Percentiles rank a stretch among this genome's conserved stretches.
These are phyloP conservation scores for Clupea harengus DNA, from an alignment of 2,113 vertebrate genomes.

Conservation along the genomic window DNA sequence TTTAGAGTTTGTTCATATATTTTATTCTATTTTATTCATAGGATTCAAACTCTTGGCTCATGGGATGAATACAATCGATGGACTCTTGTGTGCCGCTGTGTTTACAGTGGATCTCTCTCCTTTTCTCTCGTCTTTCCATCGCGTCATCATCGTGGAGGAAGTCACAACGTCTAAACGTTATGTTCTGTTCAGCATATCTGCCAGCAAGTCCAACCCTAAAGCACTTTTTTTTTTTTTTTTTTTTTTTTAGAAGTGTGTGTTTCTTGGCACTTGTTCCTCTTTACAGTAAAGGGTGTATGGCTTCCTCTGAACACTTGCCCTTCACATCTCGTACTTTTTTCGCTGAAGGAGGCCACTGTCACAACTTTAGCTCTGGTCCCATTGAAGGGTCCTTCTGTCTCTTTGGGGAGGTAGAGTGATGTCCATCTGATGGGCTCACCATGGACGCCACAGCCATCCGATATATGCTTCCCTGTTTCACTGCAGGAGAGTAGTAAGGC, in stretches of 20 bases:
- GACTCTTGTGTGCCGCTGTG: not conserved
- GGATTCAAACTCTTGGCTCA: slow-evolving; percentile 38
- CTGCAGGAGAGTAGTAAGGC: no score
- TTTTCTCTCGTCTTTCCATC: not conserved
- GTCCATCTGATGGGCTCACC: not conserved
- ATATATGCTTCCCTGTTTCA: not conserved
- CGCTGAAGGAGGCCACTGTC: not conserved
- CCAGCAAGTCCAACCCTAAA: slow-evolving; percentile 77
- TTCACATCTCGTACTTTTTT: not conserved
- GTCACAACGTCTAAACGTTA: slow-evolving; percentile 14
- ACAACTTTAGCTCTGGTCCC: slow-evolving; percentile 29
- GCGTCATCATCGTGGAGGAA: not conserved
- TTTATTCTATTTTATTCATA: slow-evolving; percentile 43
- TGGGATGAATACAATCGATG: slow-evolving; percentile 5
- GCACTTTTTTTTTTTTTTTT: slow-evolving; percentile 68
- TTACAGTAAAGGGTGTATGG: not conserved
- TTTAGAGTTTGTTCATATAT: slow-evolving; percentile 57
- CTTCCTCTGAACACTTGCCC: not conserved
- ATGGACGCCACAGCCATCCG: not conserved
- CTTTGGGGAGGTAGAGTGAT: not conserved
- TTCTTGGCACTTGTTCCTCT: slow-evolving; percentile 2
- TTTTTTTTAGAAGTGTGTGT: slow-evolving; percentile 46
- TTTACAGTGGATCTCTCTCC: not conserved
- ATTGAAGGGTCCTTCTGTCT: not conserved
- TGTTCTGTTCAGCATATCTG: slow-evolving; percentile 73